Evolutionary conservation across 2,797 vertebrate genomes (phyloP), one percentile per base, ranked within the genome.

Genomic region (Phoebastria nigripes): DNA sequence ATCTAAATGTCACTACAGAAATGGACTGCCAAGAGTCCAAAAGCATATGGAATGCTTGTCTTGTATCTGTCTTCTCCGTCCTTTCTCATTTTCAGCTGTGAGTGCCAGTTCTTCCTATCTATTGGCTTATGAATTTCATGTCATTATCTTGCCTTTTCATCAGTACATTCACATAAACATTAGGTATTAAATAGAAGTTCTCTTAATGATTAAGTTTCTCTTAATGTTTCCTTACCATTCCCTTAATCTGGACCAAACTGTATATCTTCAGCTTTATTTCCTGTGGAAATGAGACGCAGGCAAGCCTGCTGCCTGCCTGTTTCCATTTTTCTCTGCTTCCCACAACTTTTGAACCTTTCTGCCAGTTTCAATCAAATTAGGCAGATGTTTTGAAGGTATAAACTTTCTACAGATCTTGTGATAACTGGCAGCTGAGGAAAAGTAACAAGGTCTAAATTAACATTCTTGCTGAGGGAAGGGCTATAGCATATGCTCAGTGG

Each of bases 401-500:
- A 73, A 11, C 14, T 9, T 63, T 37, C 19, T n/a, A 19, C 20
- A 37, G 41, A 29, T 82, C 28, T 82, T 61, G 37, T 29, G 37
- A 20, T 77, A 88, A 39, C 12, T 72, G 47, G 8, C 39, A 44
- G 52, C 28, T 39, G 51, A 82, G 52, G 37, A 65, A 44, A 44
- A 85, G 22, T 25, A 62, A 7, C 3, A 15, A 52, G 29, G 26
- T 51, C 7, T 52, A 19, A 55, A 39, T 35, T 6, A 26, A 28
- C 25, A 5, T 79, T 49, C 62, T 46, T 82, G 29, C 33, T 19
- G 28, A 54, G 62, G 61, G 66, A 47, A 44, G 52, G 65, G 66
- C 33, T 33, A 1, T 16, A 8, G 69, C 22, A 1, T 20, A 1
- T 0, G 3, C 49, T 62, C 8, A 3, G 12, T 16, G 44, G 55